Percentiles rank a stretch among this genome's conserved stretches.
Evolutionary conservation across 2,888 invertebrate genomes (phyloP).

Genomic region (Pelosia muscerda): DNA sequence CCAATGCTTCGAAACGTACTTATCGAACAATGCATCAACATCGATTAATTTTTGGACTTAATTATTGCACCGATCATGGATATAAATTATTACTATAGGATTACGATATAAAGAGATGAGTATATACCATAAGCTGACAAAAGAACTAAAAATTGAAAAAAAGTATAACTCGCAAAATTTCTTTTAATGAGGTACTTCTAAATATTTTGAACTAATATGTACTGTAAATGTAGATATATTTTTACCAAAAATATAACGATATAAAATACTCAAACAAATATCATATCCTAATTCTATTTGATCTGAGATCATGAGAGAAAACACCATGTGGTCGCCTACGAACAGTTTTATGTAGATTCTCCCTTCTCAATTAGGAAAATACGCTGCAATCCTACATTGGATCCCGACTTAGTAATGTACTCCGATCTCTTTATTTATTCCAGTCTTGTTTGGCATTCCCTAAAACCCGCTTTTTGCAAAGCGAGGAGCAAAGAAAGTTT

Average conservation of each 20-base stretch:
- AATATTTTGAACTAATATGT: no score
- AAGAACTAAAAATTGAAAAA: no score
- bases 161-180: no score
- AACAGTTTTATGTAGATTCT: slow-evolving; percentile 26
- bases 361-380: slow-evolving; percentile 51
- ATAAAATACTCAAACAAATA: background rate
- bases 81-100: no score
- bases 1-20: no score
- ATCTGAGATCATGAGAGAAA: slow-evolving; percentile 19
- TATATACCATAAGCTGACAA: no score
- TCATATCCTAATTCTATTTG: slow-evolving; percentile 17
- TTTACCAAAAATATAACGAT: no score
- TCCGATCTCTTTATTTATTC: slow-evolving; percentile 70
- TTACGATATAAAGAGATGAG: no score
- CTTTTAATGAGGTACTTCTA: no score
- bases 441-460: slow-evolving; percentile 55
- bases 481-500: slow-evolving; percentile 56
- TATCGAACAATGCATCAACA: no score
- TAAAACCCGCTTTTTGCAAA: slow-evolving; percentile 34
- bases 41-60: background rate
- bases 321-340: slow-evolving; percentile 18
- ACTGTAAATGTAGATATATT: no score
- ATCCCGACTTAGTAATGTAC: slow-evolving; percentile 62
- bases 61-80: no score
- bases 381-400: slow-evolving; percentile 36